These are phyloP conservation scores for Helicorthomorpha holstii DNA, from an alignment of 1,140 invertebrate species.

Conservation along the genomic window DNA sequence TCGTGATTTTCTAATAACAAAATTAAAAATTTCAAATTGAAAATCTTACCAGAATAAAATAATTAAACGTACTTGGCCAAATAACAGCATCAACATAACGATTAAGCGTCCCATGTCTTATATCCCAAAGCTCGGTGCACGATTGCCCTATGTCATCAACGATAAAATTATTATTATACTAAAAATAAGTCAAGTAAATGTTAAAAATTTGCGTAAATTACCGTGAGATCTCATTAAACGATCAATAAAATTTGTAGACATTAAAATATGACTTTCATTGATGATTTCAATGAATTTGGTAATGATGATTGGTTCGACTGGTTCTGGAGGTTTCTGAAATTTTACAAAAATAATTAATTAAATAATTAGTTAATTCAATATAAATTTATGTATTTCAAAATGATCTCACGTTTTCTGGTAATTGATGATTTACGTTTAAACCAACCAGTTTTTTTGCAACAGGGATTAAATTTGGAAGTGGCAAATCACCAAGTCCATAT, in stretches of 20 bases:
- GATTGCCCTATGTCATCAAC: slow-evolving; percentile 56
- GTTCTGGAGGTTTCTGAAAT: slow-evolving; percentile 16
- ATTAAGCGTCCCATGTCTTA: slow-evolving; percentile 50
- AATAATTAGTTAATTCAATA: no score
- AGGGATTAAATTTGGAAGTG: no score
- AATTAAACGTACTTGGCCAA: slow-evolving; percentile 54
- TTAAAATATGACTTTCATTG: slow-evolving; percentile 39
- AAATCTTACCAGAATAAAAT: no score
- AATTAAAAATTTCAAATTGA: no score
- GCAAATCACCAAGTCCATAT: no score
- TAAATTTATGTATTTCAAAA: no score
- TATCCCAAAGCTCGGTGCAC: slow-evolving; percentile 65
- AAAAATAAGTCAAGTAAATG: background rate
- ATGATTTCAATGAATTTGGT: slow-evolving; percentile 43
- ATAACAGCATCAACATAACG: slow-evolving; percentile 84
- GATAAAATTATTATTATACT: no score
- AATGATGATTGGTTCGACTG: slow-evolving; percentile 26
- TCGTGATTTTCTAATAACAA: slow-evolving; percentile 43
- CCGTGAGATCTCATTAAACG: slow-evolving; percentile 74
- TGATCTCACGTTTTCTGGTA: no score
- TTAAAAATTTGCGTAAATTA: slow-evolving; percentile 9
- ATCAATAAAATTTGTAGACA: slow-evolving; percentile 62
- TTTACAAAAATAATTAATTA: no score
- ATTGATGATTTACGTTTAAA: no score
- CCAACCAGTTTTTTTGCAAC: no score